Evolutionary conservation across 2,888 invertebrate species (phyloP).

Genomic region (Ethmia dodecea): DNA sequence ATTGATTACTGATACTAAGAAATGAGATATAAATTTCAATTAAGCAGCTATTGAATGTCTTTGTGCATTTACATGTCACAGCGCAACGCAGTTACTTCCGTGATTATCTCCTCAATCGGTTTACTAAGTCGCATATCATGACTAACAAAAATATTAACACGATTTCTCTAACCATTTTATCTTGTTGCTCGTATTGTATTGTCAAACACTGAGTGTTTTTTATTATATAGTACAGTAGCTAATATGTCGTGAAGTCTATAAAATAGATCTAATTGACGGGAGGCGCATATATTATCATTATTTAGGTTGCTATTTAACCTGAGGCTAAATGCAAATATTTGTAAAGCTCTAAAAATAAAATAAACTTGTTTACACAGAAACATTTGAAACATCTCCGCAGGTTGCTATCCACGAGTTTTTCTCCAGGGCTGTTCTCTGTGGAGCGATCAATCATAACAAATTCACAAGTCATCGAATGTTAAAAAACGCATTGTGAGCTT

Average conservation of each 20-base stretch:
- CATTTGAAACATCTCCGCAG: slow-evolving; percentile 30
- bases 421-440: slow-evolving; percentile 31
- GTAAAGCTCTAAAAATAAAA: slow-evolving; percentile 14
- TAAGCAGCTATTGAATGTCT: slow-evolving; percentile 64
- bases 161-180: slow-evolving; percentile 46
- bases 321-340: no score
- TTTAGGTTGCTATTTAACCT: no score
- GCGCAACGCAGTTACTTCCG: slow-evolving; percentile 51
- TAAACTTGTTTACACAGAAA: slow-evolving; percentile 26
- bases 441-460: slow-evolving; percentile 72
- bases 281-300: no score
- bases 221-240: neutral
- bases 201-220: neutral
- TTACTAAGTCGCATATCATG: slow-evolving; percentile 34
- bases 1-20: slow-evolving; percentile 77
- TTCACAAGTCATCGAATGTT: slow-evolving; percentile 74
- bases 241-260: neutral
- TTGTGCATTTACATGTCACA: slow-evolving; percentile 40
- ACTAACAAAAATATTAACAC: slow-evolving; percentile 40
- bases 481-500: slow-evolving; percentile 66
- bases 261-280: neutral
- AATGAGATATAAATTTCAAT: slow-evolving; percentile 77
- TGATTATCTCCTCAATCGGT: slow-evolving; percentile 57
- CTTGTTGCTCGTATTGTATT: slow-evolving; percentile 23
- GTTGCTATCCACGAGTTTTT: slow-evolving; percentile 48